Conservation (phyloP, 1,140 invertebrate genomes). For the Eufriesea mexicana region DNA sequence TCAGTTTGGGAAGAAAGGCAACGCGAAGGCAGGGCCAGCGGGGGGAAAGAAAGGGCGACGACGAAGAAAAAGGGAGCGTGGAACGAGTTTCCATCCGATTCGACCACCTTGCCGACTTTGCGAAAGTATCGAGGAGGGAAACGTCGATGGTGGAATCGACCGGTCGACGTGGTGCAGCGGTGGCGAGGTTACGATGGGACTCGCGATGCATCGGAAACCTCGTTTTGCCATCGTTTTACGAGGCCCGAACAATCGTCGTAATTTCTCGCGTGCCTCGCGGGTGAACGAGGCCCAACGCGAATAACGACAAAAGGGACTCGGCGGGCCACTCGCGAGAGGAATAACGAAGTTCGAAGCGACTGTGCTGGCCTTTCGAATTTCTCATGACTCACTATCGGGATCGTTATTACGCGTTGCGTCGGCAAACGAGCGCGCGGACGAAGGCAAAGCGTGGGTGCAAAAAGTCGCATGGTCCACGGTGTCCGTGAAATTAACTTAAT, state of each 20-base stretch:
- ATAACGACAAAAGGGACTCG: conserved; percentile 42
- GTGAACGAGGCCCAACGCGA: background rate
- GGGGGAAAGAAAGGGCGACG: conserved; percentile 15
- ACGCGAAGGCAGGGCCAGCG: background rate
- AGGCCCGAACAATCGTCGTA: conserved; percentile 58
- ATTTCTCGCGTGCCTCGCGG: conserved; percentile 38
- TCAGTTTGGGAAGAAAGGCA: conserved; percentile 49
- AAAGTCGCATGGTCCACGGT: conserved; percentile 26
- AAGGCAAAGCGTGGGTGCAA: conserved; percentile 51
- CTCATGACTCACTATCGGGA: conserved; percentile 60
- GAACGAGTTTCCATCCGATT: conserved; percentile 47
- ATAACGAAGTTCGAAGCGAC: conserved; percentile 49
- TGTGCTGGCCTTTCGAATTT: conserved; percentile 50
- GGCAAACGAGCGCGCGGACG: conserved; percentile 43
- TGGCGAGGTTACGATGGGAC: background rate
- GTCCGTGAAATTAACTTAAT: conserved; percentile 62
- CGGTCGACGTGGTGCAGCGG: no score
- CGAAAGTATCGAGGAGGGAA: background rate
- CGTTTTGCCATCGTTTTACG: conserved; percentile 30
- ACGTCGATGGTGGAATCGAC: no score
- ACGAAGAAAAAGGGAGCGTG: conserved; percentile 6
- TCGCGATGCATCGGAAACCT: conserved; percentile 15
- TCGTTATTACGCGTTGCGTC: conserved; percentile 51
- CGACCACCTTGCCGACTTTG: background rate
- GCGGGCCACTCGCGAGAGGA: conserved; percentile 11